phyloP scores from a whole-genome alignment of 2,113 vertebrate genomes.

The Dromiciops gliroides region DNA sequence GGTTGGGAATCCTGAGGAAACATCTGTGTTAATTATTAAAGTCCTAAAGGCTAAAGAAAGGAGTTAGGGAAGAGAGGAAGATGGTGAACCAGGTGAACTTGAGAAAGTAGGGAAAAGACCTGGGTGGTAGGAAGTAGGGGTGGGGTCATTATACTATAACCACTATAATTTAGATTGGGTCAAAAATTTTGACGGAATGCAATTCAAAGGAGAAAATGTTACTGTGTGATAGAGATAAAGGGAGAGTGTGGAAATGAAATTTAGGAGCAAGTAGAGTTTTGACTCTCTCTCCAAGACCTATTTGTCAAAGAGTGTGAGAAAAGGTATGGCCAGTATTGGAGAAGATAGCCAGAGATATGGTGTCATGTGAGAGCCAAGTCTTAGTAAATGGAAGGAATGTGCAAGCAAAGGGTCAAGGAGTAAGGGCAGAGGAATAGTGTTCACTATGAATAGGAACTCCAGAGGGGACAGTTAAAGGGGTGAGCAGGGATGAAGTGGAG shows the following conservation, averaged over 20 bases:
- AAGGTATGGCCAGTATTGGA: not conserved
- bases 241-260: not conserved
- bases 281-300: not conserved
- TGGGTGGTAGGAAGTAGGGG: no score
- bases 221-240: not conserved
- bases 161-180: not conserved
- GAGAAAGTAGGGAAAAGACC: not conserved
- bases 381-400: not conserved
- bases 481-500: not conserved
- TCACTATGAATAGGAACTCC: not conserved
- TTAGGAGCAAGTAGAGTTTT: not conserved
- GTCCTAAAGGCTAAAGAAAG: no score
- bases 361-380: not conserved
- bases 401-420: not conserved
- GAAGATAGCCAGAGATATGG: not conserved
- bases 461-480: not conserved
- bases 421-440: not conserved
- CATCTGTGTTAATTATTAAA: not conserved
- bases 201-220: not conserved
- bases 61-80: no score
- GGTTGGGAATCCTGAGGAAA: not conserved
- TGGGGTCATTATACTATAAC: not conserved
- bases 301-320: not conserved
- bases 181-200: not conserved
- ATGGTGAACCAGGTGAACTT: no score